A percentile compares a stretch with the other conserved stretches of the same genome.
Conservation (phyloP, 2,888 invertebrate species). For the Caenorhabditis macrosperma region DNA sequence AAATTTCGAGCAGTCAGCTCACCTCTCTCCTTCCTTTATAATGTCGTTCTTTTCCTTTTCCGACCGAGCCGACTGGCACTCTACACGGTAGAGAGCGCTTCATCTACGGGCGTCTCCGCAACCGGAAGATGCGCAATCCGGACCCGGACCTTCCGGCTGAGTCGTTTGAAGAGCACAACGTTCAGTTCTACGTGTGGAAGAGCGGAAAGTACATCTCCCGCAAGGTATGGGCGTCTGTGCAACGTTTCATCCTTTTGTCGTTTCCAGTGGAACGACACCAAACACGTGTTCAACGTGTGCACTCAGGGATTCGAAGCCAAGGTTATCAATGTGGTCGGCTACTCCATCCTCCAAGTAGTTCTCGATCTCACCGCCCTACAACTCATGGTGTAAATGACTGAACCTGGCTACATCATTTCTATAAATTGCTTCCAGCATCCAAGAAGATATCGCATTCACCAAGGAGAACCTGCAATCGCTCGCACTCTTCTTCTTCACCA, state of each 20-base stretch:
- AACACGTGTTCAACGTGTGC: not conserved
- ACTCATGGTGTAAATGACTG: not conserved
- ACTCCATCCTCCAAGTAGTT: slow-evolving; percentile 3
- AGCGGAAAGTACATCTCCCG: not conserved
- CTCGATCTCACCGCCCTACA: not conserved
- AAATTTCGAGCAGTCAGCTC: not conserved
- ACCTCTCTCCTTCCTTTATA: not conserved
- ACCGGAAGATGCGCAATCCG: not conserved
- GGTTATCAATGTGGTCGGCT: slow-evolving; percentile 4
- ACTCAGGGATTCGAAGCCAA: slow-evolving; percentile 2
- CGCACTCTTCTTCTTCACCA: not conserved
- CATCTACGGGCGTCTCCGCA: not conserved
- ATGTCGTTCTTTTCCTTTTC: not conserved
- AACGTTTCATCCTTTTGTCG: not conserved
- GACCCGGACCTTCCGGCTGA: not conserved
- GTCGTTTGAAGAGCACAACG: not conserved
- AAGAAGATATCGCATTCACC: not conserved
- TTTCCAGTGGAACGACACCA: not conserved
- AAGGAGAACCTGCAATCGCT: not conserved
- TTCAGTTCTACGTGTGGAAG: not conserved
- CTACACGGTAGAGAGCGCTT: not conserved
- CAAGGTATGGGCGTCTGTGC: not conserved
- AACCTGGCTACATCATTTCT: not conserved
- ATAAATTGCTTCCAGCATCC: not conserved
- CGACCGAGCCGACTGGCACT: not conserved